Percentiles rank a stretch among this genome's conserved stretches.
These are phyloP conservation scores for Sylvilagus bachmani DNA, from an alignment of 2,113 vertebrate genomes.

Conservation along the genomic window DNA sequence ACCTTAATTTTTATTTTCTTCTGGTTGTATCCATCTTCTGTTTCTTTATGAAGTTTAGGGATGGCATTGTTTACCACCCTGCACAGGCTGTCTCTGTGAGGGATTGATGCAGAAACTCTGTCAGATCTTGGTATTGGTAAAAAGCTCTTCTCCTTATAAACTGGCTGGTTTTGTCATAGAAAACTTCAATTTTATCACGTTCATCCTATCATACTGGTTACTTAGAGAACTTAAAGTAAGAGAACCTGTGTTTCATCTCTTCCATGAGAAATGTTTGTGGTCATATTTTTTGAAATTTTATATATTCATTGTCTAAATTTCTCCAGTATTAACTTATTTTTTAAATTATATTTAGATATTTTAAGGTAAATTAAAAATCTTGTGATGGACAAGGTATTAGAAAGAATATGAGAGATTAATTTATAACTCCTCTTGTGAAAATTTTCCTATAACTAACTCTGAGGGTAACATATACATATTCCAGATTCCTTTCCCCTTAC, in stretches of 20 bases:
- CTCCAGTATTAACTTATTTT: background rate
- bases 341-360: background rate
- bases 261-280: background rate
- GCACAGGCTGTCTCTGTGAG: background rate
- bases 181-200: background rate
- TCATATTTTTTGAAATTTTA: background rate
- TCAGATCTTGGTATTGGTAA: background rate
- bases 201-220: background rate
- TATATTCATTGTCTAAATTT: background rate
- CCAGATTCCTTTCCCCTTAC: background rate
- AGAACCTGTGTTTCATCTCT: background rate
- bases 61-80: background rate
- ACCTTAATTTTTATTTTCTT: conserved; percentile 31
- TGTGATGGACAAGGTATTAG: background rate
- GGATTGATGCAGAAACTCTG: background rate
- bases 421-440: no score
- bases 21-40: background rate
- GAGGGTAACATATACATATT: background rate
- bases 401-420: background rate
- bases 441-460: background rate
- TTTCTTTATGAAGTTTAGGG: conserved; percentile 21
- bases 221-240: background rate
- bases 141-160: conserved; percentile 12
- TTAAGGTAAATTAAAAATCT: background rate
- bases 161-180: background rate